A percentile compares a stretch with the other conserved stretches of the same genome.
Conservation (phyloP, 1,140 invertebrate genomes). For the Acromyrmex heyeri region DNA sequence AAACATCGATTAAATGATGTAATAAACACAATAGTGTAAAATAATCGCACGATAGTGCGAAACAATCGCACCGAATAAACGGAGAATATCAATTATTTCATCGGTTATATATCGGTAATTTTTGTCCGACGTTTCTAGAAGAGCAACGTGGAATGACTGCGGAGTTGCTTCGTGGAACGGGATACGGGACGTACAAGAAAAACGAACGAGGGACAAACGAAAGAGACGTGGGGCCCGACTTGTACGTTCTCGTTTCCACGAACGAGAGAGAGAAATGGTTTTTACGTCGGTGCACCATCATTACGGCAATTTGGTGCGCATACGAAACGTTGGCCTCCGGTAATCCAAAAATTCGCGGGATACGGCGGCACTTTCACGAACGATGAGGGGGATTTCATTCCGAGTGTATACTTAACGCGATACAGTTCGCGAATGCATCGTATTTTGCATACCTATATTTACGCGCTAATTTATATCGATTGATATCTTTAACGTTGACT, state of each 20-base stretch:
- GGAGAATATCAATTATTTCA: background rate
- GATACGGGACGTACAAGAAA: slow-evolving; percentile 52
- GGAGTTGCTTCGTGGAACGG: slow-evolving; percentile 22
- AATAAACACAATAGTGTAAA: background rate
- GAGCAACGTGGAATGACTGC: slow-evolving; percentile 51
- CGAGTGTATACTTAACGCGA: slow-evolving; percentile 57
- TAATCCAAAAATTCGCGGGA: slow-evolving; percentile 69
- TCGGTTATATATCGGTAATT: background rate
- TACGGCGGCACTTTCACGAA: slow-evolving; percentile 51
- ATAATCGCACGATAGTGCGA: background rate
- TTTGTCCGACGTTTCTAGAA: slow-evolving; percentile 24
- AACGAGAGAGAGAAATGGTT: slow-evolving; percentile 74
- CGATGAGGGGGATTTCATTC: slow-evolving; percentile 41
- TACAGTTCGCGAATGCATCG: slow-evolving; percentile 3
- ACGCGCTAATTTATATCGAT: slow-evolving; percentile 16
- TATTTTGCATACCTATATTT: slow-evolving; percentile 11
- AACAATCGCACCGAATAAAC: background rate
- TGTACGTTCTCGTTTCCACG: slow-evolving; percentile 79
- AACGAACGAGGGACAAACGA: slow-evolving; percentile 61
- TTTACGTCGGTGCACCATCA: slow-evolving; percentile 78
- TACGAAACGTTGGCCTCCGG: slow-evolving; percentile 64
- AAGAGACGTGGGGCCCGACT: slow-evolving; percentile 55
- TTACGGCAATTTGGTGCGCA: slow-evolving; percentile 82
- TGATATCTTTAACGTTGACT: background rate
- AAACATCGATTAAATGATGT: background rate